Base-by-base conservation (phyloP, 2,113 vertebrate species). In the Cromileptes altivelis region DNA sequence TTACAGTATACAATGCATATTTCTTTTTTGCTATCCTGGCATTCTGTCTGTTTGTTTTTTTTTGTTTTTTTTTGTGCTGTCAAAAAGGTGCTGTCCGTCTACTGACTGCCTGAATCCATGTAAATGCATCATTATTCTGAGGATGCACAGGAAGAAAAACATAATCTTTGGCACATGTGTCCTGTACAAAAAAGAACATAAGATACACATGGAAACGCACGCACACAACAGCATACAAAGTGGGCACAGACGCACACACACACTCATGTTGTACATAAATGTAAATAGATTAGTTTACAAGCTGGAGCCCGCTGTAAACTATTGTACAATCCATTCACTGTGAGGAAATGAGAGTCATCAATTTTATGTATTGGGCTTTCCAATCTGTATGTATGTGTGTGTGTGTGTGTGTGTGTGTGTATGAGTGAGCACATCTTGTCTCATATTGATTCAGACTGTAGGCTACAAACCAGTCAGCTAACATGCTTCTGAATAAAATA, bases 401-500 rank as follows among this genome's bases (percentile, higher is more conserved):
- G 50, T 11, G 40, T 30, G 27, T 60, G 78, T 78, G 70, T 72
- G 40, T 70, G 63, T 55, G 64, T 61, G 37, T 19, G 42, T 53
- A 33, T 55, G 37, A 56, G 50, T 11, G 40, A 21, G 27, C n/a
- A 9, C 65, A 50, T 86, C 62, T 76, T 65, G 75, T 80, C 72
- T 91, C 80, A 74, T 88, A 91, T 91, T 88, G 92, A 92, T 91
- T 90, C 80, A 74, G 75, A 70, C 82, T 82, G 45, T 70, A 79
- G 78, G 78, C 88, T 81, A 87, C 87, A 91, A 90, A 88, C 78
- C 80, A 84, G 91, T 83, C 85, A 70, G 69, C 80, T 65, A 85
- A 88, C 82, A 88, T 62, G 80, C 78, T 77, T 85, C 80, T 91
- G 88, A 86, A 90, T 86, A 86, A 90, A 91, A 89, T 81, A 89